phyloP scores from a whole-genome alignment of 1,140 invertebrate genomes.

The Aphidius gifuensis region DNA sequence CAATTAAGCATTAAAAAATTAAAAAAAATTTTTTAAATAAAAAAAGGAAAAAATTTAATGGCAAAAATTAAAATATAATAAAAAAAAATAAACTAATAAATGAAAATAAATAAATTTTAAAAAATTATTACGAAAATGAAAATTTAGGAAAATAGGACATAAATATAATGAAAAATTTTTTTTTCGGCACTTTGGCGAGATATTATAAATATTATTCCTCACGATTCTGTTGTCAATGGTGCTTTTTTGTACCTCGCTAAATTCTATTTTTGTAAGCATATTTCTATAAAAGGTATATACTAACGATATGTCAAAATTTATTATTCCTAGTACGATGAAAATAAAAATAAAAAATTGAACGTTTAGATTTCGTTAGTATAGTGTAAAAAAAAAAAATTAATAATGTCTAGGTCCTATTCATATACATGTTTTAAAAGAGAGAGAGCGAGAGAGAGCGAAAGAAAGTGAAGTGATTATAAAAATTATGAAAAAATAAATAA shows the following conservation, averaged over 20 bases:
- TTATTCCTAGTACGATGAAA: conserved; percentile 57
- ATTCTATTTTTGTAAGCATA: conserved; percentile 60
- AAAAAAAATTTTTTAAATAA: too few relatives aligned
- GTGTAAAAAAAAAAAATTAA: conserved; percentile 57
- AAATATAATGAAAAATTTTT: conserved; percentile 5
- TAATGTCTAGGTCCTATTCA: conserved; percentile 57
- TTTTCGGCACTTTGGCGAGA: background rate
- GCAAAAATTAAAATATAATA: conserved; percentile 28
- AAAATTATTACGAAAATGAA: conserved; percentile 29
- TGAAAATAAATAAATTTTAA: conserved; percentile 34
- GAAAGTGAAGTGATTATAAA: conserved; percentile 34
- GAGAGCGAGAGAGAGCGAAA: conserved; percentile 33
- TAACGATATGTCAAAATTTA: conserved; percentile 58
- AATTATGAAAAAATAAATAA: conserved; percentile 32
- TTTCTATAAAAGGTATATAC: conserved; percentile 57
- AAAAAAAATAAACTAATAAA: background rate
- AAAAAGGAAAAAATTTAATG: conserved; percentile 9
- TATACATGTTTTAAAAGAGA: conserved; percentile 44
- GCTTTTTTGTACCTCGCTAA: conserved; percentile 51
- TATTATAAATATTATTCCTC: conserved; percentile 29
- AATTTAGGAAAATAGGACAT: conserved; percentile 17
- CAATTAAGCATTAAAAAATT: background rate
- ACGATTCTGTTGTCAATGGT: conserved; percentile 45
- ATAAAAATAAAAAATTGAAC: conserved; percentile 50
- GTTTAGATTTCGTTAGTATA: conserved; percentile 59